These are phyloP conservation scores for Palaemon carinicauda DNA, from an alignment of 1,140 invertebrate species.

Conservation along the genomic window DNA sequence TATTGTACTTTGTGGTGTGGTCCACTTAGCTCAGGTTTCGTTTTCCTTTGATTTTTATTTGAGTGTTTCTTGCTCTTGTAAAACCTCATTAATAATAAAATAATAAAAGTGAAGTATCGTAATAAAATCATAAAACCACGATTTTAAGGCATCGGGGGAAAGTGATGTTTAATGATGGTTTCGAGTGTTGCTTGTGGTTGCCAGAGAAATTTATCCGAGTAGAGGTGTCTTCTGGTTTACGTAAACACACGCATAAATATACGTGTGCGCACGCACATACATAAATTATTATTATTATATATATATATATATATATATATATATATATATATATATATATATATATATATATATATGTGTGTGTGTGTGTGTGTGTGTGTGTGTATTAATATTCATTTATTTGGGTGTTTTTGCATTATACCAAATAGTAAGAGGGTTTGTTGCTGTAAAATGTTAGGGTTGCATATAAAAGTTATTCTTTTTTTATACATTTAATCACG, in stretches of 20 bases:
- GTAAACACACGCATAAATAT: not conserved
- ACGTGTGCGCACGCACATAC: not conserved
- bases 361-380: not conserved
- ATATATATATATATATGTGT: not conserved
- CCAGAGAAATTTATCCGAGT: not conserved
- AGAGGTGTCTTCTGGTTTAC: not conserved
- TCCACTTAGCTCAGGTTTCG: too few relatives aligned
- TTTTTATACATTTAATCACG: too few relatives aligned
- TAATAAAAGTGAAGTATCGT: too few relatives aligned
- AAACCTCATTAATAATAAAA: too few relatives aligned
- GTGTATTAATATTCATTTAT: not conserved
- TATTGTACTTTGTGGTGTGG: too few relatives aligned
- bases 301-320: not conserved
- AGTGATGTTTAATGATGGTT: not conserved
- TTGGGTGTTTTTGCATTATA: not conserved
- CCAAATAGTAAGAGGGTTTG: too few relatives aligned
- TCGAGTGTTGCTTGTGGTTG: not conserved
- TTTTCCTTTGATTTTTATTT: too few relatives aligned
- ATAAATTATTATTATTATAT: not conserved
- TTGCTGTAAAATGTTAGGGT: too few relatives aligned
- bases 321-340: not conserved
- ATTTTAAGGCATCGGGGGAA: too few relatives aligned
- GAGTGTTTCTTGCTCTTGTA: too few relatives aligned
- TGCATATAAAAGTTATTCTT: too few relatives aligned
- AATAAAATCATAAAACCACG: too few relatives aligned